Evolutionary conservation across 1,140 invertebrate genomes (phyloP), one percentile per base, ranked within the genome.

Genomic region (Bicyclus anynana): DNA sequence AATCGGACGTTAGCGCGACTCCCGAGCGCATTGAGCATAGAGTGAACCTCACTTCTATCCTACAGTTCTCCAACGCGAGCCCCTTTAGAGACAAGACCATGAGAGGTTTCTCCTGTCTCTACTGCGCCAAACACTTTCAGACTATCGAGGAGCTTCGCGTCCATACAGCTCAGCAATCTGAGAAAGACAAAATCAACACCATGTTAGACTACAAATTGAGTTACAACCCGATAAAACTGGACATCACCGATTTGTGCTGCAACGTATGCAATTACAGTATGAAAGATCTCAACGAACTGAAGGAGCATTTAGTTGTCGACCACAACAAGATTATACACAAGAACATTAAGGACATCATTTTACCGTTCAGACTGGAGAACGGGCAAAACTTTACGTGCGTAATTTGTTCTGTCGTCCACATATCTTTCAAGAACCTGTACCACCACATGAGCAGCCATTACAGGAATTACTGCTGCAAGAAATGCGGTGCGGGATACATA

Each of bases 401-500:
- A 5, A 54, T 88, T 5, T 88, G 85, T 56, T 83, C 81, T 0
- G 76, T 85, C 0, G 75, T 81, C 0, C 82, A 86, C 47, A 76
- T 85, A 21, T 84, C 85, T 0, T 88, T 88, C 49, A 88, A 88
- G 59, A 88, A 84, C 54, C 57, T 88, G 0, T 86, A 86, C 18
- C 82, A 81, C 37, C 85, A 88, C 20, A 88, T 88, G 85, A 88
- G 82, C 53, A 85, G 77, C 46, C 85, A 88, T 47, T 88, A 88
- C 21, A 77, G 83, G 48, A 88, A 88, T 49, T 88, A 86, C 49
- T 86, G 82, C 49, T 88, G 85, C 47, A 74, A 85, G 1, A 84
- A 83, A 63, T 88, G 85, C 57, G 85, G 85, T 2, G 77, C 69
- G 0, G 85, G 83, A 0, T 88, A 84, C 42, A 83, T 88, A 5